phyloP scores from a whole-genome alignment of 2,888 invertebrate genomes.

The Eubasilissa splendida region DNA sequence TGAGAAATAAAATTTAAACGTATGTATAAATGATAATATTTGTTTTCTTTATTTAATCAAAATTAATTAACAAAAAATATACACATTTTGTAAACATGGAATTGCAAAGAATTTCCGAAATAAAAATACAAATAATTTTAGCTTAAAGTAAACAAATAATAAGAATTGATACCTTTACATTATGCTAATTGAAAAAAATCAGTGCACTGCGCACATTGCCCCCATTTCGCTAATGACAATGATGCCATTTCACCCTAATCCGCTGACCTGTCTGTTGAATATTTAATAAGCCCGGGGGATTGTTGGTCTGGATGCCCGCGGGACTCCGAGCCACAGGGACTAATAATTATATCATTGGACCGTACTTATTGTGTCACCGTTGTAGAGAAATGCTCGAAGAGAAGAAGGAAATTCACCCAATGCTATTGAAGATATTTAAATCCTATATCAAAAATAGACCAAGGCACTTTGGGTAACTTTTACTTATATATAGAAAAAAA shows the following conservation, averaged over 20 bases:
- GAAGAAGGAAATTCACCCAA: not conserved
- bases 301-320: constrained; percentile 18
- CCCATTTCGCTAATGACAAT: constrained; percentile 25
- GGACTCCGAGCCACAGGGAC: not conserved
- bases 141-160: no score
- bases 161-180: not conserved
- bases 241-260: constrained; percentile 28
- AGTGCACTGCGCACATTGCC: constrained; percentile 9
- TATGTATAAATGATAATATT: no score
- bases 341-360: constrained; percentile 10
- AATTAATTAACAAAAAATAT: no score
- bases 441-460: no score
- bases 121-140: no score
- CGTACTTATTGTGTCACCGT: constrained; percentile 6
- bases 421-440: no score
- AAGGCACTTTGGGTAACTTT: no score
- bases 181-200: constrained; percentile 36
- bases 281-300: constrained; percentile 23
- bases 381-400: not conserved
- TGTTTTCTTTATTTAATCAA: no score
- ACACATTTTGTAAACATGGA: no score
- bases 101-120: no score
- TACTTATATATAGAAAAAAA: no score
- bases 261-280: constrained; percentile 37
- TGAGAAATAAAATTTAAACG: no score